Conservation (phyloP, 2,113 vertebrate genomes). For the Cryptomyrus ogoouensis region DNA sequence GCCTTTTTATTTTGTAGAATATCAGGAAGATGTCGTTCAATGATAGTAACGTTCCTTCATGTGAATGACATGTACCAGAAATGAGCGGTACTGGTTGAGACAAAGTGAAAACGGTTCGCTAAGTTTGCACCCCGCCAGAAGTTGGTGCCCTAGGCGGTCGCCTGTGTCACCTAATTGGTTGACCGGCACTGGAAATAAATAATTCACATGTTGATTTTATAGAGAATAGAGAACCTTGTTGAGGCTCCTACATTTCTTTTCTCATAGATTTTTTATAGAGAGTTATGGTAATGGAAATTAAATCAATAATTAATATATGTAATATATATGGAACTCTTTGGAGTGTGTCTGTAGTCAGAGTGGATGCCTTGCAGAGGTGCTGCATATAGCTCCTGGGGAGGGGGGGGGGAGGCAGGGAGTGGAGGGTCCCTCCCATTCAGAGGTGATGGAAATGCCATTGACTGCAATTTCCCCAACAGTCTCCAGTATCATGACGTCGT, state of each 20-base stretch:
- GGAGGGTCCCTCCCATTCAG: not conserved
- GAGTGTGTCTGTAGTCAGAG: not conserved
- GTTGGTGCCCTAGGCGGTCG: too few relatives aligned
- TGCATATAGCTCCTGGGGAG: not conserved
- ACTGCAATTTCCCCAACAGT: not conserved
- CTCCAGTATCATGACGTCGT: not conserved
- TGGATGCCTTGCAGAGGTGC: not conserved
- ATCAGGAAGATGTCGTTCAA: not conserved
- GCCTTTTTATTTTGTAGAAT: not conserved
- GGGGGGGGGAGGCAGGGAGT: not conserved
- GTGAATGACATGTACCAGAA: not conserved
- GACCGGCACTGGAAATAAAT: not conserved
- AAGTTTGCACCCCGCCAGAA: too few relatives aligned
- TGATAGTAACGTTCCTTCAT: not conserved
- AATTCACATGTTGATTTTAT: not conserved
- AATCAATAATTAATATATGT: not conserved
- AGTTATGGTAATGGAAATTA: not conserved
- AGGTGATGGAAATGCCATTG: constrained; percentile 13
- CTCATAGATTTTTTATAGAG: not conserved
- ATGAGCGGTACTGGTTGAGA: not conserved
- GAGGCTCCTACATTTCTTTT: not conserved
- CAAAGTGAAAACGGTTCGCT: too few relatives aligned
- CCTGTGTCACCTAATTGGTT: not conserved
- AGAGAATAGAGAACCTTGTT: not conserved
- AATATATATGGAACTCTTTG: not conserved